A percentile compares a stretch with the other conserved stretches of the same genome.
phyloP scores from a whole-genome alignment of 2,113 vertebrate genomes.

The Solea senegalensis region DNA sequence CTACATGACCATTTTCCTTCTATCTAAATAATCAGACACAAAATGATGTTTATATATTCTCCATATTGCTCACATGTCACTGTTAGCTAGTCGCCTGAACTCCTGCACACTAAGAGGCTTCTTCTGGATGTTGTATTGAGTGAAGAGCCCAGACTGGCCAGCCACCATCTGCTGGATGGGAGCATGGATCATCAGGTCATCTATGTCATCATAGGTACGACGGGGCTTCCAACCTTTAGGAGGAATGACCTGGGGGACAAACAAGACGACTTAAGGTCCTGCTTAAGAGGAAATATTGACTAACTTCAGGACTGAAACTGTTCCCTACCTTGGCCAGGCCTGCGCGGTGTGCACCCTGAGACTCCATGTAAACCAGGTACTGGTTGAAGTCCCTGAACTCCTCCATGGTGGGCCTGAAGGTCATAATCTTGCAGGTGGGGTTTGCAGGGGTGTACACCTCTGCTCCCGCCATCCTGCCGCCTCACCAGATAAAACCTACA shows the following conservation, averaged over 20 bases:
- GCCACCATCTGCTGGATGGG: conserved; percentile 98
- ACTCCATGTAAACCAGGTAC: conserved; percentile 94
- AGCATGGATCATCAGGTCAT: conserved; percentile 92
- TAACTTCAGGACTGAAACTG: background rate
- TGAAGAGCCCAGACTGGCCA: conserved; percentile 96
- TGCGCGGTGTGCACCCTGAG: conserved; percentile 94
- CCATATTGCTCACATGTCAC: conserved; percentile 88
- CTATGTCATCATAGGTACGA: conserved; percentile 92
- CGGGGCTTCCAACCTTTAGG: conserved; percentile 97
- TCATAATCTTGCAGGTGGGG: conserved; percentile 96
- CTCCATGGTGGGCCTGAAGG: conserved; percentile 92
- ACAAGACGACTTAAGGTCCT: background rate
- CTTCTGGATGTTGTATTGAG: conserved; percentile 98
- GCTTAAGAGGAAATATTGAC: background rate
- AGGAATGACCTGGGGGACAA: conserved; percentile 87
- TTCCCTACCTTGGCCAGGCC: conserved; percentile 92
- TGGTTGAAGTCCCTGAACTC: conserved; percentile 95
- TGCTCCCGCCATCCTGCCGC: conserved; percentile 85
- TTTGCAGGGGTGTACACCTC: conserved; percentile 85
- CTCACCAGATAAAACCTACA: conserved; percentile 54
- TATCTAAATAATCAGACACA: background rate
- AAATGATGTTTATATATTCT: background rate
- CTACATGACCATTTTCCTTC: background rate
- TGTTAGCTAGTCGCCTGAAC: conserved; percentile 94
- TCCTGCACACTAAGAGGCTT: conserved; percentile 95